Evolutionary conservation across 2,797 vertebrate species (phyloP), one percentile per base, ranked within the genome.

Genomic region (Galaxias olidus): DNA sequence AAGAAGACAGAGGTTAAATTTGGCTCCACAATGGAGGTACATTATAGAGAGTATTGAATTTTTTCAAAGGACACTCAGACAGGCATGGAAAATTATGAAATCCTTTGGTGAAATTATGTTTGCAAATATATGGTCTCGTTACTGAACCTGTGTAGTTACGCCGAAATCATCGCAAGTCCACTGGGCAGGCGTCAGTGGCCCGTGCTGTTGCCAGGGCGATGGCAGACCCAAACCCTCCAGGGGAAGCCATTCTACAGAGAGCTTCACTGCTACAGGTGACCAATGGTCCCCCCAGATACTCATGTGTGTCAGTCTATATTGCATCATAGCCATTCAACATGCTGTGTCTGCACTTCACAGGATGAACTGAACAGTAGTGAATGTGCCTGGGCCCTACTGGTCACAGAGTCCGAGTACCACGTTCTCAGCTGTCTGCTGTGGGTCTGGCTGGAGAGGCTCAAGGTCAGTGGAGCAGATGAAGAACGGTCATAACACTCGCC

Each of bases 381-480:
- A 41, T 90, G 89, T 47, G 91, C 89, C 53, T 94, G 92, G 92
- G 86, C 89, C 55, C 82, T 89, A 7, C 75, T 94, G 54, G 87
- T 88, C 56, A 87, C 88, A 0, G 92, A 94, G 73, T 83, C 80
- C 0, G 86, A 94, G 63, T 90, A 91, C 60, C 78, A 84, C 8
- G 87, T 94, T 50, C 89, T 94, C 66, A 89, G 85, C 61, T 85
- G 80, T 68, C 78, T 94, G 9, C 70, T 94, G 64, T 94, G 92
- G 93, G 87, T 85, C 40, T 94, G 93, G 93, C 73, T 94, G 66
- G 90, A 94, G 18, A 92, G 86, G 59, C 78, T 94, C 42, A 92
- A 84, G 88, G 93, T 93, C 17, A 82, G 87, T 77, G 60, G 17
- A 59, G 61, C 19, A 42, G 57, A 76, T n/a, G 44, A 9, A 65